Evolutionary conservation across 2,797 vertebrate species (phyloP), one percentile per base, ranked within the genome.

Genomic region (Semotilus atromaculatus): DNA sequence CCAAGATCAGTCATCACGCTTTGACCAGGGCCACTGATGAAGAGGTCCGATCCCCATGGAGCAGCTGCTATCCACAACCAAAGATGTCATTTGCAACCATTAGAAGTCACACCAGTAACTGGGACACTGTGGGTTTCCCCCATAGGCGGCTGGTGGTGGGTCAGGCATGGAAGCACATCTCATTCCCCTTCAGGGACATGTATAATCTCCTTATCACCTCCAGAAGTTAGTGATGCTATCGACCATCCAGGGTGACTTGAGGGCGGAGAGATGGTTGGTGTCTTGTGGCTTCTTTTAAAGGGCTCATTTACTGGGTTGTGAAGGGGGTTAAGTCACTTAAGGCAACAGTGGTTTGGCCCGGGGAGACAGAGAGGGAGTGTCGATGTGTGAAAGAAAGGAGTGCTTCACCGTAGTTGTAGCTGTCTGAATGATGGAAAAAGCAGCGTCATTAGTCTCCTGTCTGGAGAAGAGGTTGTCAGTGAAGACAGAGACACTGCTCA

Each of bases 381-480:
- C 82, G 80, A 74, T 88, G 62, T 48, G 70, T 78, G 81, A 89
- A 86, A 85, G 79, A 53, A 72, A 88, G 74, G 86, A 73, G 81
- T 66, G 26, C 48, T 78, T 43, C 45, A 70, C 77, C 23, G 11
- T 84, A 86, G 90, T 91, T 89, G 85, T 80, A 86, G 88, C 80
- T 79, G 9, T 78, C 88, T 90, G 89, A 90, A 88, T 87, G 88
- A 90, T 78, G 85, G 82, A 81, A 87, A 60, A 78, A 88, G 90
- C 88, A 82, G 77, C 85, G 86, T 90, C 91, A 91, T 93, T 93
- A 92, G 89, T 92, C 90, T 90, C 67, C 88, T 88, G 83, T 87
- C 90, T 89, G 87, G 86, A 86, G 81, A 84, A 79, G 71, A 78
- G 34, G 64, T 81, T 86, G 80, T 75, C 71, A 19, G 36, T 14